Evolutionary conservation across 2,888 invertebrate genomes (phyloP), one percentile per base, ranked within the genome.

Genomic region (Platypus cylindrus): DNA sequence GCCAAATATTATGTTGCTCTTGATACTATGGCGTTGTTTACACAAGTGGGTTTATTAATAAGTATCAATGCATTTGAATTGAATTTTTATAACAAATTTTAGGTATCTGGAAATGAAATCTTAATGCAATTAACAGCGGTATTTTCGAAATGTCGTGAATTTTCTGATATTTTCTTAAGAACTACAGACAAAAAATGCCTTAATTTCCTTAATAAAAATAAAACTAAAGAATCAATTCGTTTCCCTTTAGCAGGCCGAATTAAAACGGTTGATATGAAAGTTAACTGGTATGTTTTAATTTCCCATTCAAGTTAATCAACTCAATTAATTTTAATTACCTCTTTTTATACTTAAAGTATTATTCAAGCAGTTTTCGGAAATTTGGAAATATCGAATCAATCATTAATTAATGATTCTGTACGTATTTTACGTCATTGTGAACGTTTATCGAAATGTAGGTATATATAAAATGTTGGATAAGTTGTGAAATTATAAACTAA

Each of bases 301-400:
- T 20, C n/a, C n/a, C 5, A 20, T 20, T 5, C 5, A 20, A 20
- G 9, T 20, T 20, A 20, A 7, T 20, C 7, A 20, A 20, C 20
- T n/a, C 20, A 7, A 20, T 20, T 20, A 20, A 7, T 20, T 20
- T 7, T 20, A 20, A 18, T 17, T 23, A 22, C 16, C 30, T 25
- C 14, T 32, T 22, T 28, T 18, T 17, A 9, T 26, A 38, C 30
- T 52, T 58, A 47, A 56, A 82, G 82, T 51, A 60, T 85, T 31
- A 74, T 84, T 38, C 85, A 85, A 66, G 78, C 83, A 1, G 63
- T 72, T 5, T 66, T 85, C 17, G 82, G 82, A 2, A 75, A 75
- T 52, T 61, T 82, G 22, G 64, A 69, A 14, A 74, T 84, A 30
- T 62, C 66, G 2, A 80, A 83, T 47, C 71, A 75, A 17, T 73